These are phyloP conservation scores for Ceyx melanurus DNA, from an alignment of 2,113 vertebrate species.

Conservation along the genomic window DNA sequence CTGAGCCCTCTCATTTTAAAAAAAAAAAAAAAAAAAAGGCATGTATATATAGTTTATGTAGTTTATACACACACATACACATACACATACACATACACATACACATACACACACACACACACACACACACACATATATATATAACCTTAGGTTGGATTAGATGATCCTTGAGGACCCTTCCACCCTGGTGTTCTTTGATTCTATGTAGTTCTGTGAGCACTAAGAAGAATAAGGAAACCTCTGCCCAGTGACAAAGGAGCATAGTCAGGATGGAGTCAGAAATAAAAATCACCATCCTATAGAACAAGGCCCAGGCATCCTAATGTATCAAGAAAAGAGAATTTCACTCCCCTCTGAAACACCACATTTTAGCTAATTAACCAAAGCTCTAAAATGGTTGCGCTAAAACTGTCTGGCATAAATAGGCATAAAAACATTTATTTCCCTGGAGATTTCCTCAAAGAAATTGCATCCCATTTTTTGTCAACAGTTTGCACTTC, in stretches of 20 bases:
- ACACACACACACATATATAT: too few relatives aligned
- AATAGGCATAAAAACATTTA: background rate
- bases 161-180: too few relatives aligned
- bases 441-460: background rate
- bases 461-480: background rate
- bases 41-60: too few relatives aligned
- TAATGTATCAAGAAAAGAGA: background rate
- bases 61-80: too few relatives aligned
- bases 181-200: too few relatives aligned
- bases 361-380: background rate
- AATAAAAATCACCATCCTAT: background rate
- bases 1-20: too few relatives aligned
- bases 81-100: too few relatives aligned
- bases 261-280: background rate
- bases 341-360: background rate
- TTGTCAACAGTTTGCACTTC: background rate
- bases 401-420: accelerated
- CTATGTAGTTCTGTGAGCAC: background rate
- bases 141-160: too few relatives aligned
- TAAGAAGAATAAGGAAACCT: background rate
- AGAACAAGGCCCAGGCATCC: background rate
- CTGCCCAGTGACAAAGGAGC: background rate
- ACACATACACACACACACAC: too few relatives aligned
- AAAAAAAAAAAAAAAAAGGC: too few relatives aligned
- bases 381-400: background rate